Evolutionary conservation across 1,140 invertebrate genomes (phyloP).

Genomic region (Anadara kagoshimensis): DNA sequence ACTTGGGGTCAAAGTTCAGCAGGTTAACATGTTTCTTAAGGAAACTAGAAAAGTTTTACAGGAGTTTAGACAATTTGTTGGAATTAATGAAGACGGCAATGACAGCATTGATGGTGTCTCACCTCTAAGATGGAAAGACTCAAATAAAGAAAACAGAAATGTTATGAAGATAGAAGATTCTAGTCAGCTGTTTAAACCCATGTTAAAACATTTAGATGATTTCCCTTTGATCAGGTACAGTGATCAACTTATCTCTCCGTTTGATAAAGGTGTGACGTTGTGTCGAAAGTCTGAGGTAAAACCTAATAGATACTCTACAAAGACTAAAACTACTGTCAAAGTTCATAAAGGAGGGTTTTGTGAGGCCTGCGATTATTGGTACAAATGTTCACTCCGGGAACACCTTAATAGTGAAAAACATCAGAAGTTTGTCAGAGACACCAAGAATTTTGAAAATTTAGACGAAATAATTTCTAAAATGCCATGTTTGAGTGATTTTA

Average conservation of each 20-base stretch:
- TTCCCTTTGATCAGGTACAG: constrained; percentile 40
- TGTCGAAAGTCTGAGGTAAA: constrained; percentile 33
- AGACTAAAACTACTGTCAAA: constrained; percentile 30
- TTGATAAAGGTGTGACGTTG: constrained; percentile 48
- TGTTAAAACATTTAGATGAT: constrained; percentile 47
- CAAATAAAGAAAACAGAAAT: constrained; percentile 43
- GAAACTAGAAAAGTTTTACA: constrained; percentile 31
- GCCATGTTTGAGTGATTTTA: constrained; percentile 39
- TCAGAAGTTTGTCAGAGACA: constrained; percentile 45
- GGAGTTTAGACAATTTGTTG: constrained; percentile 18
- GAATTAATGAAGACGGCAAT: constrained; percentile 6
- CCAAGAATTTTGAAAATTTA: constrained; percentile 47
- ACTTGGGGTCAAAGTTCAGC: constrained; percentile 45
- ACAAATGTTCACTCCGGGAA: constrained; percentile 48
- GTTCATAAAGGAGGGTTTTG: constrained; percentile 50
- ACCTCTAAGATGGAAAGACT: constrained; percentile 47
- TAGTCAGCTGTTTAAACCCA: constrained; percentile 43
- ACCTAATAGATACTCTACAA: constrained; percentile 38
- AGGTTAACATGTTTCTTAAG: constrained; percentile 39
- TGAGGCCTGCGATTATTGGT: constrained; percentile 59
- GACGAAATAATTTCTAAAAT: constrained; percentile 43
- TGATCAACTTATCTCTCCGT: constrained; percentile 48
- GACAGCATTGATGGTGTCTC: constrained; percentile 41
- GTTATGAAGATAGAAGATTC: constrained; percentile 50
- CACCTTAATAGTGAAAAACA: constrained; percentile 53